Evolutionary conservation across 2,113 vertebrate species (phyloP), one percentile per base, ranked within the genome.

Genomic region (Xyliphius kryptos): DNA sequence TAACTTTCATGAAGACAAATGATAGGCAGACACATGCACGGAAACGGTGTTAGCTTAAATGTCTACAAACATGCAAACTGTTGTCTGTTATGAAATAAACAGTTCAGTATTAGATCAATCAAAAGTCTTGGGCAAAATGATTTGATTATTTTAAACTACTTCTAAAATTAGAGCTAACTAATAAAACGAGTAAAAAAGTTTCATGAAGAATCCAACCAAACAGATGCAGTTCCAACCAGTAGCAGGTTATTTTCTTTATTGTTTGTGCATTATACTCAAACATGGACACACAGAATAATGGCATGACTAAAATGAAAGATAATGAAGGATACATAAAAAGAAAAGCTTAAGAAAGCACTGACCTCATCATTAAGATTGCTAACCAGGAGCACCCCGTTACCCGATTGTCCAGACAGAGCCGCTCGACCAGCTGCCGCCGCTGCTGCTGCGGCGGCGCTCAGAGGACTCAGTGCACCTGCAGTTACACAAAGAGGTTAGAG

Each of bases 291-390:
- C 15, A 53, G 11, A 43, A 63, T 67, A 64, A 67, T 44, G 40
- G 58, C 5, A 63, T 65, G 46, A 80, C 16, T 36, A 51, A 61
- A 37, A 22, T 38, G 60, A 59, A 58, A 43, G 46, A 9, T 26
- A 63, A 43, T 52, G 55, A 14, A 51, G 13, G 20, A 10, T 32
- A 26, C n/a, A n/a, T n/a, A 14, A 9, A 52, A 12, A 5, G 9
- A 66, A 32, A 14, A 15, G 8, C n/a, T 17, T 9, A 19, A 32
- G 2, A 65, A 75, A 79, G 74, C 71, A 93, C 93, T 92, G 79
- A 97, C 95, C 95, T 98, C 94, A 86, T 98, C 92, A 20, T 97
- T 97, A 71, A 97, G 90, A 86, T 98, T 97, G 92, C 94, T 97
- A 85, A 94, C 95, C 79, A 98, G 86, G 49, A 98, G 91, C 68